phyloP scores from a whole-genome alignment of 2,797 vertebrate species.

The Amphiprion clarkii region DNA sequence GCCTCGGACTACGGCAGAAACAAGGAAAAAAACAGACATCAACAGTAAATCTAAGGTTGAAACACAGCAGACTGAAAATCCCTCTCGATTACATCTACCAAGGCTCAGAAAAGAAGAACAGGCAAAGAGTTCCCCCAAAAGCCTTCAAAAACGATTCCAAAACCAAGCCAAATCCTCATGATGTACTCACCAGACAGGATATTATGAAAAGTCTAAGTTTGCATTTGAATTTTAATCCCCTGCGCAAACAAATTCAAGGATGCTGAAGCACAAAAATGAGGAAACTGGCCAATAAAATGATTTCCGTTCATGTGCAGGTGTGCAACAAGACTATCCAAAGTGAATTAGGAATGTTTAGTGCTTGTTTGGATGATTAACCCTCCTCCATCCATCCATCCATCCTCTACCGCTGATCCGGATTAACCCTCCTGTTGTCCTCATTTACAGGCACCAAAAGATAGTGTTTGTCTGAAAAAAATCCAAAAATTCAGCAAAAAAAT shows the following conservation, averaged over 20 bases:
- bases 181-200: not conserved
- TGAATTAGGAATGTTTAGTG: not conserved
- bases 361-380: no score
- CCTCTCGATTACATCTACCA: not conserved
- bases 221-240: not conserved
- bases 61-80: not conserved
- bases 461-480: no score
- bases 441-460: no score
- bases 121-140: conserved; percentile 15
- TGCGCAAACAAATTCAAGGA: conserved; percentile 1
- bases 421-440: no score
- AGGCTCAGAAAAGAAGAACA: not conserved
- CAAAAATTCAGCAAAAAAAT: no score
- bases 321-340: conserved; percentile 1
- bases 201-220: not conserved
- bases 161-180: not conserved
- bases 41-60: not conserved
- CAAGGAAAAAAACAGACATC: not conserved
- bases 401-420: no score
- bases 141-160: not conserved
- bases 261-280: not conserved
- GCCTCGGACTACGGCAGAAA: conserved; percentile 3
- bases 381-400: no score
- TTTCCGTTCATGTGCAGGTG: not conserved
- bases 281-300: not conserved